Evolutionary conservation across 2,797 vertebrate species (phyloP).

Genomic region (Ceryle rudis): DNA sequence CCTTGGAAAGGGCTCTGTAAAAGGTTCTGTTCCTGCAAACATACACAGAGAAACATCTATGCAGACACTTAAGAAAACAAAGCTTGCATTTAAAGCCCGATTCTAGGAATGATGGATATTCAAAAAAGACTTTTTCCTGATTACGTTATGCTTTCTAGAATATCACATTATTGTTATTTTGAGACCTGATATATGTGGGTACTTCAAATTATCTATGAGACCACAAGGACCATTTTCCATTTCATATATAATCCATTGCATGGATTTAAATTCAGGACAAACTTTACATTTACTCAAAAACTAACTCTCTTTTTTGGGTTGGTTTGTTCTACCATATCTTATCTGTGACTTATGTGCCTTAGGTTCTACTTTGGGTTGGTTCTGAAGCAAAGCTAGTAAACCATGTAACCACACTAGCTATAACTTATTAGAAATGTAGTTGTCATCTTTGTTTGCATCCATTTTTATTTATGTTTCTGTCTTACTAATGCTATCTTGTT

Average conservation of each 20-base stretch:
- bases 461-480: conserved; percentile 79
- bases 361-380: not conserved
- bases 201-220: not conserved
- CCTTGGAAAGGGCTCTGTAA: not conserved
- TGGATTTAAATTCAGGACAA: conserved; percentile 13
- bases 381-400: conserved; percentile 45
- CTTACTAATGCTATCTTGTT: conserved; percentile 83
- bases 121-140: not conserved
- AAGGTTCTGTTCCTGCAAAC: not conserved
- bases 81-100: not conserved
- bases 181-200: not conserved
- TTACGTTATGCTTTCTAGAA: not conserved
- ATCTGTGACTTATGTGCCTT: not conserved
- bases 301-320: not conserved
- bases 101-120: not conserved
- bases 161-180: not conserved
- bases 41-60: not conserved
- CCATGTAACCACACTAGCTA: conserved; percentile 17
- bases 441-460: conserved; percentile 73
- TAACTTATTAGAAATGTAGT: conserved; percentile 48
- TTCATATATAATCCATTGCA: not conserved
- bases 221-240: conserved; percentile 3
- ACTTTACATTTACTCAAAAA: not conserved
- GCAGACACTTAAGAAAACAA: not conserved
- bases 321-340: conserved; percentile 1